These are phyloP conservation scores for Hipposideros armiger DNA, from an alignment of 2,113 vertebrate species.

Conservation along the genomic window DNA sequence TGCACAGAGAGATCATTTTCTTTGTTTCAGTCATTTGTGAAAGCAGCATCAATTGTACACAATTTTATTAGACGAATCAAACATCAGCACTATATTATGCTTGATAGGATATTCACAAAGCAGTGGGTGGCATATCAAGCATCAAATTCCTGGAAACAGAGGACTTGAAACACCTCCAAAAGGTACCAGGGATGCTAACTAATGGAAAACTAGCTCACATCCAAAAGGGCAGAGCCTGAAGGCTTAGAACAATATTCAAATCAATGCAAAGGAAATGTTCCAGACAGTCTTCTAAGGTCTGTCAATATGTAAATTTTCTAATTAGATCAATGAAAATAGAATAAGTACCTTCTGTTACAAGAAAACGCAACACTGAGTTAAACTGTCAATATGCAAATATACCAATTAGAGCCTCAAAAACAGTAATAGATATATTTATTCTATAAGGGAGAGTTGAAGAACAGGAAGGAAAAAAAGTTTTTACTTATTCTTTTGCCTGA, in stretches of 20 bases:
- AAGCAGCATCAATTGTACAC: neutral
- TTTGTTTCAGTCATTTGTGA: neutral
- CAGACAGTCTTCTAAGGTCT: constrained; percentile 13
- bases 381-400: constrained; percentile 64
- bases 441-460: neutral
- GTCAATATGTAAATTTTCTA: constrained; percentile 69
- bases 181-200: neutral
- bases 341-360: constrained; percentile 60
- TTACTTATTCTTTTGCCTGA: neutral
- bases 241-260: neutral
- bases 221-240: neutral
- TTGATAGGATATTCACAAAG: neutral
- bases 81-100: neutral
- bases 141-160: neutral
- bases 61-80: constrained; percentile 23
- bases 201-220: neutral
- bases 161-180: neutral
- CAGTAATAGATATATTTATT: neutral
- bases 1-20: constrained; percentile 16
- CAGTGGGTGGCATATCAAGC: neutral
- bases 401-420: constrained; percentile 40
- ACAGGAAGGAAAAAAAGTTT: neutral
- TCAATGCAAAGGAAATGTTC: neutral
- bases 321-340: constrained; percentile 71
- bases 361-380: neutral